Evolutionary conservation across 2,888 invertebrate species (phyloP).

Genomic region (Cerceris rybyensis): DNA sequence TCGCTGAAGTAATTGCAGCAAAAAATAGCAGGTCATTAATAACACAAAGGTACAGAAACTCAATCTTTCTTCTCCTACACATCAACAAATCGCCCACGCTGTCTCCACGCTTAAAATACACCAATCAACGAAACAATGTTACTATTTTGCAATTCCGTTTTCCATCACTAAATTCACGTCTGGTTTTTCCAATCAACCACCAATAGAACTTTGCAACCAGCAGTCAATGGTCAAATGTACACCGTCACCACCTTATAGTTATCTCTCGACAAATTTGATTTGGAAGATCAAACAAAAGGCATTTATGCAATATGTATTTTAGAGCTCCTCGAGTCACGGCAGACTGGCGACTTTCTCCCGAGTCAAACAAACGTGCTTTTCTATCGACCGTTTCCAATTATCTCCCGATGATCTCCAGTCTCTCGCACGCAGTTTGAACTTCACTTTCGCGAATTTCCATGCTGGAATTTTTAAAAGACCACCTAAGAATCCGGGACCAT

Average conservation of each 20-base stretch:
- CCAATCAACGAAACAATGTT: background rate
- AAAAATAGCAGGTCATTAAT: too few relatives aligned
- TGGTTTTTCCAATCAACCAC: background rate
- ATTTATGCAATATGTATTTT: slow-evolving; percentile 38
- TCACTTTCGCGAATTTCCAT: background rate
- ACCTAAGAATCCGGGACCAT: background rate
- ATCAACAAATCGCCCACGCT: slow-evolving; percentile 32
- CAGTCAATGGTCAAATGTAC: too few relatives aligned
- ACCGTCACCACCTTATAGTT: too few relatives aligned
- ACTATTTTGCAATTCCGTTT: background rate
- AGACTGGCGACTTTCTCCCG: slow-evolving; percentile 34
- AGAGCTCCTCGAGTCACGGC: slow-evolving; percentile 24
- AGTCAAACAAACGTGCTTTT: slow-evolving; percentile 28
- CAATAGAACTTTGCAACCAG: background rate
- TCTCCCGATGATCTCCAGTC: slow-evolving; percentile 1
- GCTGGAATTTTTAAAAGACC: background rate
- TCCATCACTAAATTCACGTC: background rate
- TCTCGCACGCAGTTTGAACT: background rate
- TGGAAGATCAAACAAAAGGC: slow-evolving; percentile 8
- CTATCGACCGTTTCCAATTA: slow-evolving; percentile 27
- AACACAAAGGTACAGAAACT: background rate
- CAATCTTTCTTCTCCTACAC: slow-evolving; percentile 19
- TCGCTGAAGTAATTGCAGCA: too few relatives aligned
- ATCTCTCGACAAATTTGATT: background rate
- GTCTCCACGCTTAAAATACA: background rate